Base-by-base conservation (phyloP, 2,113 vertebrate species). In the Romanogobio albipinnatus region DNA sequence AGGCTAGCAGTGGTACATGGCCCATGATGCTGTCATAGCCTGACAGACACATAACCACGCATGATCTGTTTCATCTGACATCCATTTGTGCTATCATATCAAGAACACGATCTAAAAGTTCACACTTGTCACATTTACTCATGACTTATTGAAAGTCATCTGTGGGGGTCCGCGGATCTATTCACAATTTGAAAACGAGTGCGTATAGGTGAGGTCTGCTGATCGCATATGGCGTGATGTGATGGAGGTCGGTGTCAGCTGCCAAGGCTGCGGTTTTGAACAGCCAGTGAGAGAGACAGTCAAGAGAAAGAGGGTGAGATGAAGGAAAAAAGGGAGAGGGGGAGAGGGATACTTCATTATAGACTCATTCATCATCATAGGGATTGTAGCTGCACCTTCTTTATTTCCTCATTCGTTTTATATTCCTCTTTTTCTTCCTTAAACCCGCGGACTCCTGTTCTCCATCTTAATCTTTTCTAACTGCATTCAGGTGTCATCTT, bases 311-410 rank as follows among this genome's bases (percentile, higher is more conserved):
- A 26, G n/a, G 15, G 51, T 64, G 56, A 75, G 45, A 56, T 53
- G 33, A 39, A 85, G 19, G 51, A 17, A 68, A 14, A 36, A 66
- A n/a, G 62, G 14, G 15, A 36, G 15, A 80, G 84, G 51, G 62
- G 51, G 53, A 70, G 56, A 75, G 24, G 79, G 89, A 91, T 86
- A 89, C 89, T 93, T 93, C 91, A 92, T 94, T 93, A 92, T 89
- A 91, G 88, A 85, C 89, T 92, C 93, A 92, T 94, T 92, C 91
- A 93, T 94, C 93, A 93, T 91, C 86, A 75, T 73, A 80, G 88
- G 92, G 90, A 93, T 80, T 15, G 59, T 86, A 29, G 62, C 79
- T 58, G 29, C 39, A 87, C 82, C 73, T 68, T 33, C 83, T 83
- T 84, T 58, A 66, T 81, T 82, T 84, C 66, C 76, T 88, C 78